Evolutionary conservation across 2,113 vertebrate species (phyloP).

Genomic region (Falcunculus frontatus): DNA sequence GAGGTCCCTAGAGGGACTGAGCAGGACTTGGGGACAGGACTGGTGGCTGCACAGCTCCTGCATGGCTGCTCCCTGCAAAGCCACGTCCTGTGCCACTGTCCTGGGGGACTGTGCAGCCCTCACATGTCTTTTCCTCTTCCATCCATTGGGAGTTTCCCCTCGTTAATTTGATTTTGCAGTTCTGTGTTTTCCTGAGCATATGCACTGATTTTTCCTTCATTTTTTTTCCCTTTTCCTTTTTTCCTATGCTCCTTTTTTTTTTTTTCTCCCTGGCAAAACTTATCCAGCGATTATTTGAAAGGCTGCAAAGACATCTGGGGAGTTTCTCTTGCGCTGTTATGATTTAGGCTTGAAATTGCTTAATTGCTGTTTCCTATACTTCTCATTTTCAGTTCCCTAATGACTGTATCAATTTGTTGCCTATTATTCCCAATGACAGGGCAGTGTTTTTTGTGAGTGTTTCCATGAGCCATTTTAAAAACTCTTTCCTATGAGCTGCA

Average conservation of each 20-base stretch:
- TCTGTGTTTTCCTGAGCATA: neutral
- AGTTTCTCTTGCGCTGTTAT: slow-evolving; percentile 18
- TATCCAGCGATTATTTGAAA: slow-evolving; percentile 35
- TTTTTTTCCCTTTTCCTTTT: fast-evolving
- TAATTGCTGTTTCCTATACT: slow-evolving; percentile 59
- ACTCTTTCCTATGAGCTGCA: neutral
- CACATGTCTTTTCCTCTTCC: neutral
- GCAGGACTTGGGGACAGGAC: neutral
- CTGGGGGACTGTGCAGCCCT: neutral
- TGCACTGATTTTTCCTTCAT: neutral
- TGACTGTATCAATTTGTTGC: slow-evolving; percentile 55
- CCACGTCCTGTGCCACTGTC: neutral
- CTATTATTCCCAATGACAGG: slow-evolving; percentile 42
- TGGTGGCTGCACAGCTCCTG: neutral
- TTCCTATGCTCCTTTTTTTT: too few species aligned
- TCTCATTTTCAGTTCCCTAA: slow-evolving; percentile 58
- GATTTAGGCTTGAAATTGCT: slow-evolving; percentile 59
- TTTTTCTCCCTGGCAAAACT: neutral
- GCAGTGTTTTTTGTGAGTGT: neutral
- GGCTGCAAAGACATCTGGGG: slow-evolving; percentile 28
- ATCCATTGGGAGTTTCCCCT: neutral
- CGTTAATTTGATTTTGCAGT: neutral
- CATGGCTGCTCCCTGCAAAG: neutral
- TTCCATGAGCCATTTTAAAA: slow-evolving; percentile 11
- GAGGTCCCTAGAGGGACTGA: neutral